Conservation (phyloP, 2,113 vertebrate species). For the Mohoua ochrocephala region DNA sequence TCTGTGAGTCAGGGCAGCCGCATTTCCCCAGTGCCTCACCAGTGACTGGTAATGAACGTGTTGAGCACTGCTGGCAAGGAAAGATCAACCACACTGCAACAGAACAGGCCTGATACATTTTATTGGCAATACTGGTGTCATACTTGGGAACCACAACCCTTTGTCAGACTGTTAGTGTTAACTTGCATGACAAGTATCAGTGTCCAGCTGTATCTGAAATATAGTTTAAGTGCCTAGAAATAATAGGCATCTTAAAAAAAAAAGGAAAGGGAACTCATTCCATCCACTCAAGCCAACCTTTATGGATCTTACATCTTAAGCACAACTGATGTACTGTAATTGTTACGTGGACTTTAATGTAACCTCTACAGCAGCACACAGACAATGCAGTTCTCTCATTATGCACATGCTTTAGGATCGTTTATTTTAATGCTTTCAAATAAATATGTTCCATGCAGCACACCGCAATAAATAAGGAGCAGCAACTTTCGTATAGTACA, state of each 20-base stretch:
- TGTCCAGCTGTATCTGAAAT: slow-evolving; percentile 68
- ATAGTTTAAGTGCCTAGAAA: slow-evolving; percentile 64
- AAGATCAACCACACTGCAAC: background rate
- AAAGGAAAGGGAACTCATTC: slow-evolving; percentile 26
- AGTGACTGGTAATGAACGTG: background rate
- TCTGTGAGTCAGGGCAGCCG: background rate
- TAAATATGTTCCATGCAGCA: slow-evolving; percentile 82
- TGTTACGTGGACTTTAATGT: slow-evolving; percentile 61
- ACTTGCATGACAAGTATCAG: slow-evolving; percentile 67
- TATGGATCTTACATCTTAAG: slow-evolving; percentile 50
- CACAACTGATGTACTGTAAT: slow-evolving; percentile 63
- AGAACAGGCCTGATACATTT: slow-evolving; percentile 51
- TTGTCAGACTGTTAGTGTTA: slow-evolving; percentile 52
- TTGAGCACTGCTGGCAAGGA: background rate
- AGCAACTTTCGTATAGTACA: slow-evolving; percentile 76
- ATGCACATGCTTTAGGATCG: slow-evolving; percentile 75
- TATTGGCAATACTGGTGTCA: slow-evolving; percentile 56
- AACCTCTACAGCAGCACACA: slow-evolving; percentile 68
- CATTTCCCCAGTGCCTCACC: background rate
- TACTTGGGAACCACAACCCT: slow-evolving; percentile 50
- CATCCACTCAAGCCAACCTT: slow-evolving; percentile 54
- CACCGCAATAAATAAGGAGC: slow-evolving; percentile 79
- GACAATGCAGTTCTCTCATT: slow-evolving; percentile 73
- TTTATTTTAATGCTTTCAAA: slow-evolving; percentile 82
- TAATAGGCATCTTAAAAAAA: slow-evolving; percentile 67